phyloP scores from a whole-genome alignment of 2,888 invertebrate genomes.

The Strigamia transsilvanica region DNA sequence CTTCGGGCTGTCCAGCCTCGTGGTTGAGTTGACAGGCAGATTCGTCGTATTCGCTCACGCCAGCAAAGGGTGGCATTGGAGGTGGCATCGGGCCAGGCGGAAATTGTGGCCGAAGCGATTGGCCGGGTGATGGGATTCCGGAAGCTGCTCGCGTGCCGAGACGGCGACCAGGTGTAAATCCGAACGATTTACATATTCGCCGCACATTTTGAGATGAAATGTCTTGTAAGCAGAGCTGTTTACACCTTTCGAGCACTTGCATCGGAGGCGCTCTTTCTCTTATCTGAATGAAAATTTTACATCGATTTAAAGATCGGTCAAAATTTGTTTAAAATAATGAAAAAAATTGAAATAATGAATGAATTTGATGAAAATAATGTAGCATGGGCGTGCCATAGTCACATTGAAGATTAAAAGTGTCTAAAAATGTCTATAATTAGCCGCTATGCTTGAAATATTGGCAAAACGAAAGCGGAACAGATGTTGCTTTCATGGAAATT shows the following conservation, averaged over 20 bases:
- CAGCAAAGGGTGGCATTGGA: constrained; percentile 17
- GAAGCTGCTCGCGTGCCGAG: constrained; percentile 59
- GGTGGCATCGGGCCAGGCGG: background rate
- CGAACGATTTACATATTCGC: constrained; percentile 85
- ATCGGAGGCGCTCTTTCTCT: constrained; percentile 85
- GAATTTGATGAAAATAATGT: background rate
- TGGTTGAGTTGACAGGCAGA: constrained; percentile 85
- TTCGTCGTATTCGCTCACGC: constrained; percentile 72
- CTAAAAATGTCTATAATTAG: too few relatives aligned
- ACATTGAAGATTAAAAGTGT: too few relatives aligned
- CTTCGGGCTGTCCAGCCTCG: constrained; percentile 87
- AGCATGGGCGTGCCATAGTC: too few relatives aligned
- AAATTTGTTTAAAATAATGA: background rate
- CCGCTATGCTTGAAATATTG: too few relatives aligned
- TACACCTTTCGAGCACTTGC: constrained; percentile 86
- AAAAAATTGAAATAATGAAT: background rate
- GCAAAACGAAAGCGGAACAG: too few relatives aligned
- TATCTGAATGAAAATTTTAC: constrained; percentile 66
- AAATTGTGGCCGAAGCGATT: background rate
- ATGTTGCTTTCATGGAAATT: too few relatives aligned
- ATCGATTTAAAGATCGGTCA: background rate
- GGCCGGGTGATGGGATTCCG: background rate
- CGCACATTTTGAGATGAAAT: constrained; percentile 79
- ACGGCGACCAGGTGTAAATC: constrained; percentile 85
- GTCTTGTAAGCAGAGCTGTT: constrained; percentile 83